Conservation (phyloP, 2,113 vertebrate species). For the Thermophis baileyi region DNA sequence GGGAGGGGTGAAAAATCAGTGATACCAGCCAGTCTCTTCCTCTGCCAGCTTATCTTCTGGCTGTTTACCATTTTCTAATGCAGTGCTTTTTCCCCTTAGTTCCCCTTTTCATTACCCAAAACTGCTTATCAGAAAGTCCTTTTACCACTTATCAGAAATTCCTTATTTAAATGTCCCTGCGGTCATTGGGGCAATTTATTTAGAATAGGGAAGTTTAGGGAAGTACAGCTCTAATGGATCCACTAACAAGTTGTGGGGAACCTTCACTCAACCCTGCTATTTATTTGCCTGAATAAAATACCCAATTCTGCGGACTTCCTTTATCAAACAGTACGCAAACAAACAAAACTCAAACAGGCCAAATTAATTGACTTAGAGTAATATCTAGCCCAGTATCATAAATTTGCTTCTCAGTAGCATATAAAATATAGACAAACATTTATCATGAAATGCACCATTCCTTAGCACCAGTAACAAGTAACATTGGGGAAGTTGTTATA, state of each 20-base stretch:
- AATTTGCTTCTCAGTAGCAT: not conserved
- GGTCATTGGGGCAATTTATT: not conserved
- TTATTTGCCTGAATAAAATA: not conserved
- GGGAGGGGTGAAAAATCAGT: not conserved
- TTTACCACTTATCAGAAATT: not conserved
- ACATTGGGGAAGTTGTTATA: not conserved
- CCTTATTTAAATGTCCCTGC: not conserved
- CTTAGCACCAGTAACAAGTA: not conserved
- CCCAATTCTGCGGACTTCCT: not conserved
- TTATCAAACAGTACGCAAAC: not conserved
- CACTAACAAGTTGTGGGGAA: not conserved
- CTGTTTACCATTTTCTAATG: not conserved
- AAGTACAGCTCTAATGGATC: not conserved
- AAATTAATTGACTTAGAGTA: not conserved
- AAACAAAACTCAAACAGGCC: not conserved
- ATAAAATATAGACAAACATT: not conserved
- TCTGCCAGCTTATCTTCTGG: not conserved
- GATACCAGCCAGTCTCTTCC: not conserved
- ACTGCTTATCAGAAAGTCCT: not conserved
- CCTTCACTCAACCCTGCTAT: not conserved
- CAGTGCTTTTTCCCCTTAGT: not conserved
- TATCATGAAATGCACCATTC: not conserved
- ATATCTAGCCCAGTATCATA: not conserved
- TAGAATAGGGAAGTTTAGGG: not conserved
- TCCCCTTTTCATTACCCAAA: not conserved